Base-by-base conservation (phyloP, 2,113 vertebrate species). In the Paratilapia polleni region DNA sequence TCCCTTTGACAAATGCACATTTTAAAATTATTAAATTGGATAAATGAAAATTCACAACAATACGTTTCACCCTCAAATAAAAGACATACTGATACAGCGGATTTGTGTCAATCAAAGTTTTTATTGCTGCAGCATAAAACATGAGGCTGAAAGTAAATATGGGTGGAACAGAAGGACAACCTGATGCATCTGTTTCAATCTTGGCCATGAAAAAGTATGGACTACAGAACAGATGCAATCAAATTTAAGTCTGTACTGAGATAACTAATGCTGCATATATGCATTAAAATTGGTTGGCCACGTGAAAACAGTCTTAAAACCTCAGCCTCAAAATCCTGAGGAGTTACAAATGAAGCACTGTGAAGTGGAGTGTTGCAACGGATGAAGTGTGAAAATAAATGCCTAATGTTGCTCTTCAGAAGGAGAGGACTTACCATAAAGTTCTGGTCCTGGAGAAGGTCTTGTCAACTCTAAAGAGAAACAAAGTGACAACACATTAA, bases 391-490 rank as follows among this genome's bases (percentile, higher is more conserved):
- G 11, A 64, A 77, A 81, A 14, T 26, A 54, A 66, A 22, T 52
- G 41, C 22, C 31, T 54, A 19, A 77, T 54, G 38, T 62, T 76
- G 38, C 22, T 70, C 31, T 68, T 60, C 12, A 57, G 8, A 19
- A 76, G 4, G 3, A 63, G 5, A 56, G 5, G 60, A 92, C 95
- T 95, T 90, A 95, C 95, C 95, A 95, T 84, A 89, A 82, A 82
- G 78, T 81, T 85, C 91, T 94, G 82, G 92, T 92, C 70, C 89
- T 94, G 84, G 93, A 94, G 81, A 93, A 93, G 80, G 78, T 92
- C 89, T 92, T 96, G 89, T 96, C 94, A 36, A 87, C 86, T 80
- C 96, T 96, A 78, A 4, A 90, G 60, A 88, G 47, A 93, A 52
- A 89, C 59, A 87, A 64, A 85, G 26, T 2, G 31, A 75, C 20